Evolutionary conservation across 2,888 invertebrate genomes (phyloP).

Genomic region (Epirrita christyi): DNA sequence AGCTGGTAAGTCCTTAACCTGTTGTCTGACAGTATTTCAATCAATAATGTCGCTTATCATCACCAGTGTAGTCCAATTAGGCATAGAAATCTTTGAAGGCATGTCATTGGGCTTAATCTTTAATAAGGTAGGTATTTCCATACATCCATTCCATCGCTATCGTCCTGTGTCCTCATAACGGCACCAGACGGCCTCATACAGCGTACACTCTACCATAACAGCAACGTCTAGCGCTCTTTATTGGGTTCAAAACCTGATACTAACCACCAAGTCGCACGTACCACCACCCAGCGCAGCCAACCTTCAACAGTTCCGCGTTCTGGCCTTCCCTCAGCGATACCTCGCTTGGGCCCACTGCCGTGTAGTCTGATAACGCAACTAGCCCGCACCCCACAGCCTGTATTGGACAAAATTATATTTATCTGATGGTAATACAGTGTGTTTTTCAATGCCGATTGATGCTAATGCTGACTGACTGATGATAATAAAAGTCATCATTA

Average conservation of each 20-base stretch:
- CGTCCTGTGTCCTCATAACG: too few relatives aligned
- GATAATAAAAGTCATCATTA: not conserved
- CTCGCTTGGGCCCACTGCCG: conserved; percentile 95
- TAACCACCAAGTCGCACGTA: conserved; percentile 93
- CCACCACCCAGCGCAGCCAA: conserved; percentile 99
- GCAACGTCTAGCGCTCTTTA: too few relatives aligned
- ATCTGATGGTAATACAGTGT: conserved; percentile 3
- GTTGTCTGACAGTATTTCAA: too few relatives aligned
- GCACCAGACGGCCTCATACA: too few relatives aligned
- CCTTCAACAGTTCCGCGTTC: conserved; percentile 94
- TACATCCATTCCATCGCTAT: too few relatives aligned
- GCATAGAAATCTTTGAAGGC: too few relatives aligned
- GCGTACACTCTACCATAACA: too few relatives aligned
- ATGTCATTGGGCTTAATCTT: too few relatives aligned
- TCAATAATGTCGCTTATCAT: too few relatives aligned
- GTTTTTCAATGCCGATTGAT: not conserved
- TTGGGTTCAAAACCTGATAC: conserved; percentile 32
- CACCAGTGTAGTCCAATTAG: too few relatives aligned
- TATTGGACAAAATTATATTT: conserved; percentile 31
- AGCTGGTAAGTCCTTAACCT: too few relatives aligned
- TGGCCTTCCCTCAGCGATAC: conserved; percentile 96
- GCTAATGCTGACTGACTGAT: conserved; percentile 4
- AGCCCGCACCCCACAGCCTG: conserved; percentile 91
- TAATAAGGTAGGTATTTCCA: too few relatives aligned
- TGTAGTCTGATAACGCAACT: conserved; percentile 96